Conservation (phyloP, 2,797 vertebrate genomes). For the Oreortyx pictus region DNA sequence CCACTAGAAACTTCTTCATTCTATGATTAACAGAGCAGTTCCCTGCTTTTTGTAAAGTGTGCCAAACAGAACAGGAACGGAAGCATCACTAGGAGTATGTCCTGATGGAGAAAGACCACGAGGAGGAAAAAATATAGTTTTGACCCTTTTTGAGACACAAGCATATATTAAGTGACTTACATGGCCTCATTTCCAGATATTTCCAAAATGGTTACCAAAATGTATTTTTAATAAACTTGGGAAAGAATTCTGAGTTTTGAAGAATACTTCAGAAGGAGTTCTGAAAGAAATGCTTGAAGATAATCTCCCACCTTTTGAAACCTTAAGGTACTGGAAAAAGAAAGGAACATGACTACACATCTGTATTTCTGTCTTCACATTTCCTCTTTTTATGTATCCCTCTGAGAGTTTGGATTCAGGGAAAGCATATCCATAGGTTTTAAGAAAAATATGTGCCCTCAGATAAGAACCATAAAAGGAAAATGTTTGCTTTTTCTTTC, state of each 20-base stretch:
- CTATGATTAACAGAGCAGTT: not conserved
- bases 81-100: not conserved
- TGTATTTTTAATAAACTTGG: not conserved
- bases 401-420: not conserved
- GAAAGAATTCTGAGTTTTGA: not conserved
- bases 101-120: not conserved
- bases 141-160: not conserved
- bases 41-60: not conserved
- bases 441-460: not conserved
- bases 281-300: not conserved
- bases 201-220: accelerated
- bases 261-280: not conserved
- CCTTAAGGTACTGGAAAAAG: not conserved
- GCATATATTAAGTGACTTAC: not conserved
- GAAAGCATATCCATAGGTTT: not conserved
- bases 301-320: not conserved
- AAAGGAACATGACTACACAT: not conserved
- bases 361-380: not conserved
- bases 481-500: not conserved
- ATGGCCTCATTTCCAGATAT: not conserved
- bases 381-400: not conserved
- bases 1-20: not conserved
- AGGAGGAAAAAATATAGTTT: not conserved
- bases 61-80: not conserved
- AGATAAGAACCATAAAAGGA: not conserved